These are phyloP conservation scores for Bubo scandiacus DNA, from an alignment of 2,113 vertebrate species.

Conservation along the genomic window DNA sequence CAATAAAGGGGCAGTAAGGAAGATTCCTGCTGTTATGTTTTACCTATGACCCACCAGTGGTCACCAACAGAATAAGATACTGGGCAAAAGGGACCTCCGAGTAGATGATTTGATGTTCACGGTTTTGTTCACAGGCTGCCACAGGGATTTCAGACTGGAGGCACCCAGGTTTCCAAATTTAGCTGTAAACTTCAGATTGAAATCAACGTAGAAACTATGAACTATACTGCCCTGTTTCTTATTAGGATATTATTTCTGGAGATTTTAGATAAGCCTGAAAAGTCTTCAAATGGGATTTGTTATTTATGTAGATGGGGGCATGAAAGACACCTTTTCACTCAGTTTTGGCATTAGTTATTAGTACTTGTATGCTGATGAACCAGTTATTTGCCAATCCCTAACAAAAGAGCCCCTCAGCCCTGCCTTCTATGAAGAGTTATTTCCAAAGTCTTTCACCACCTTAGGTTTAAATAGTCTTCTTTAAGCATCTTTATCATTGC, in stretches of 20 bases:
- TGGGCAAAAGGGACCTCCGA: neutral
- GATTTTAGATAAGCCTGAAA: neutral
- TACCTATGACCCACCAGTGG: neutral
- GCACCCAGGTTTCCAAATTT: neutral
- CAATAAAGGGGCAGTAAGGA: neutral
- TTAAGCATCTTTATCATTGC: neutral
- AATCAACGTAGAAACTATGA: neutral
- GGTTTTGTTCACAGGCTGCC: neutral
- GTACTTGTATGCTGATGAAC: neutral
- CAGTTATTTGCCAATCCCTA: neutral
- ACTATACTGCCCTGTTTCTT: neutral
- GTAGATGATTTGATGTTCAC: neutral
- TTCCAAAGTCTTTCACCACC: neutral
- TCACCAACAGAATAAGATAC: neutral
- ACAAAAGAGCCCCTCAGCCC: neutral
- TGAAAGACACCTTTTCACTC: neutral
- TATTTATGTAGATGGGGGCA: neutral
- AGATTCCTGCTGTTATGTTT: neutral
- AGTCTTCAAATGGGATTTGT: neutral
- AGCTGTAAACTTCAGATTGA: neutral
- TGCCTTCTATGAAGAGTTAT: neutral
- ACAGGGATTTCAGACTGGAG: neutral
- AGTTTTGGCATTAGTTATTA: neutral
- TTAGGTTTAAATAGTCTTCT: neutral
- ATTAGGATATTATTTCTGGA: neutral